A percentile compares a stretch with the other conserved stretches of the same genome.
Conservation (phyloP, 2,797 vertebrate species). For the Aselliscus stoliczkanus region DNA sequence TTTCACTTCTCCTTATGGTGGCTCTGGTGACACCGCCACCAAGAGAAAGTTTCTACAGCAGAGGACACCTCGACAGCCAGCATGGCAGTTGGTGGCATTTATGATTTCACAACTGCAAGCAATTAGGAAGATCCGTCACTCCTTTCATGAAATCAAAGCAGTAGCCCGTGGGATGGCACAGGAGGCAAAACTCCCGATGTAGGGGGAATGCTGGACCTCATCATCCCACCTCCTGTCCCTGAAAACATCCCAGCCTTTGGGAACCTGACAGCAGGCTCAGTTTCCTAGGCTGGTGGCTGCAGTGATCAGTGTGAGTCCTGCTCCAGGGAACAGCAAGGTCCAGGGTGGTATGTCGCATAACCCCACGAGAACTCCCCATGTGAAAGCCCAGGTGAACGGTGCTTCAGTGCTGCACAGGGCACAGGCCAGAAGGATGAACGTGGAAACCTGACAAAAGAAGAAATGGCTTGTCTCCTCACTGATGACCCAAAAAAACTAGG, state of each 20-base stretch:
- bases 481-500: neutral
- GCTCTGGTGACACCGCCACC: neutral
- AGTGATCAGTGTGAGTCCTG: neutral
- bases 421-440: neutral
- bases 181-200: rapidly evolving
- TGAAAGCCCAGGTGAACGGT: neutral
- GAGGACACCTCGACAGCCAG: neutral
- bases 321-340: neutral
- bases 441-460: rapidly evolving
- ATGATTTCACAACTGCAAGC: neutral
- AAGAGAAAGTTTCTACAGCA: neutral
- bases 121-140: neutral
- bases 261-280: neutral
- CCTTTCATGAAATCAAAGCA: neutral
- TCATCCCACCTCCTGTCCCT: neutral
- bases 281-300: neutral
- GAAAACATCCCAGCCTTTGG: neutral
- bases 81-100: neutral
- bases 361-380: neutral
- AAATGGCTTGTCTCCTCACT: rapidly evolving
- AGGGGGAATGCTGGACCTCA: neutral
- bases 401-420: rapidly evolving
- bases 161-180: neutral
- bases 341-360: neutral
- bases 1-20: neutral